A percentile compares a stretch with the other conserved stretches of the same genome.
phyloP scores from a whole-genome alignment of 2,113 vertebrate genomes.

The Pluvianellus socialis region DNA sequence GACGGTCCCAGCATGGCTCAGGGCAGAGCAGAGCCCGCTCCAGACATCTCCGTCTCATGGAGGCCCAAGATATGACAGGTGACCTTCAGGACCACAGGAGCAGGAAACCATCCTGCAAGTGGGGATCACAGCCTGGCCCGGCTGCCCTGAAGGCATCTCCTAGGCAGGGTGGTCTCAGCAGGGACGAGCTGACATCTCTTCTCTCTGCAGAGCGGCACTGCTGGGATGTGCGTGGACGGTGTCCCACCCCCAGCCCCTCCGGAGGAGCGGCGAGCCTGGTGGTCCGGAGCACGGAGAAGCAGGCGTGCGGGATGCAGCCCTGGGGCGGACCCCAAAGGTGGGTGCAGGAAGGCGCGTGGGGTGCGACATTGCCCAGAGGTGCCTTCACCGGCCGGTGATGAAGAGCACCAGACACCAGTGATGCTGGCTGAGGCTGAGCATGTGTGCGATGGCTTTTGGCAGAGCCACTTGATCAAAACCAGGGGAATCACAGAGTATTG shows the following conservation, averaged over 20 bases:
- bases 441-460: neutral
- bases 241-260: neutral
- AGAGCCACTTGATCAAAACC: neutral
- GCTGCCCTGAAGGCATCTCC: neutral
- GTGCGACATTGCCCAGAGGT: accelerated
- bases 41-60: neutral
- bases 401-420: accelerated
- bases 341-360: neutral
- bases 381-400: accelerated
- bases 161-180: neutral
- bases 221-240: accelerated
- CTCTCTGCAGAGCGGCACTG: constrained; percentile 16
- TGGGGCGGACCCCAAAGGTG: neutral
- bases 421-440: neutral
- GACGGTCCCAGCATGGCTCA: neutral
- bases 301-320: neutral
- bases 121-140: neutral
- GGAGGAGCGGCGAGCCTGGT: neutral
- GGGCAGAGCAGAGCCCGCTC: neutral
- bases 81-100: neutral
- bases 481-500: accelerated
- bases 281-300: neutral
- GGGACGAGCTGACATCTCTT: neutral
- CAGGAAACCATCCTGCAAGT: neutral
- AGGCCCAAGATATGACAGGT: neutral